phyloP scores from a whole-genome alignment of 2,113 vertebrate species.

The Tetraodon nigroviridis region DNA sequence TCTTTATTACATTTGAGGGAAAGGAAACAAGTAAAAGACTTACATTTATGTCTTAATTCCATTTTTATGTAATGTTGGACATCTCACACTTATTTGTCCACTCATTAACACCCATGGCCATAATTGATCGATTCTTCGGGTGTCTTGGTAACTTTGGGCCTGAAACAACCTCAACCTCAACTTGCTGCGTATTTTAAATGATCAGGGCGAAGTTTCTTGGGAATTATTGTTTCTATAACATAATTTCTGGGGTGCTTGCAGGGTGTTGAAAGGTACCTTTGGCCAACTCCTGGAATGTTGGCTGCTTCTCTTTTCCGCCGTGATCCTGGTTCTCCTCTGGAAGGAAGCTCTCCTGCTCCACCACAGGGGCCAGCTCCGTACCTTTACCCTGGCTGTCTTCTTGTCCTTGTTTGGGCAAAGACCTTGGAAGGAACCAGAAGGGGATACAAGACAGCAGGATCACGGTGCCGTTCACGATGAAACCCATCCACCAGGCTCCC shows the following conservation, averaged over 20 bases:
- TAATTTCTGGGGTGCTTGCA: not conserved
- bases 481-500: conserved; percentile 97
- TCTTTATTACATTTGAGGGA: not conserved
- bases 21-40: too few species aligned
- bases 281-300: conserved; percentile 75
- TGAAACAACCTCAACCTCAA: too few species aligned
- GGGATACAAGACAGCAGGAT: conserved; percentile 82
- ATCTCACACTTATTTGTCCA: too few species aligned
- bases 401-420: conserved; percentile 72
- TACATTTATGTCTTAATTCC: too few species aligned
- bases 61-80: too few species aligned
- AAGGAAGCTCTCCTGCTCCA: conserved; percentile 69
- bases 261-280: conserved; percentile 71
- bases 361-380: conserved; percentile 28
- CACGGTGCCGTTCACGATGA: conserved; percentile 80
- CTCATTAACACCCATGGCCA: too few species aligned
- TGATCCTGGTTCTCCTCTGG: conserved; percentile 40
- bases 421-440: conserved; percentile 90
- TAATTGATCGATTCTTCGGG: too few species aligned
- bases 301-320: conserved; percentile 46
- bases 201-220: not conserved
- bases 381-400: conserved; percentile 28
- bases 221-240: not conserved
- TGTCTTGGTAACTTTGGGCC: too few species aligned
- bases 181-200: too few species aligned